Percentiles rank a stretch among this genome's conserved stretches.
phyloP scores from a whole-genome alignment of 1,140 invertebrate species.

The Calephelis nemesis region DNA sequence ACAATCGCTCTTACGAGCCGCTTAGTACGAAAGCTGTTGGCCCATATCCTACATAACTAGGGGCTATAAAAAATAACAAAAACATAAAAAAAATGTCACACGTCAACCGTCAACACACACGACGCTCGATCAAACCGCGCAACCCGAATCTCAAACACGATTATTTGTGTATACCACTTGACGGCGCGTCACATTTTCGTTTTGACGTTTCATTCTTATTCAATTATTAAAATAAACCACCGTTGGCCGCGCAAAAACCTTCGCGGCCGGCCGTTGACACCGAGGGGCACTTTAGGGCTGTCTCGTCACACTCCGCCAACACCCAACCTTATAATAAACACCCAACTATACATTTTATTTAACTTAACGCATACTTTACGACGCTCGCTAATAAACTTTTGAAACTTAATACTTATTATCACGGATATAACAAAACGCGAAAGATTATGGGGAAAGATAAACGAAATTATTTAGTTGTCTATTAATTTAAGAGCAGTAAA shows the following conservation, averaged over 20 bases:
- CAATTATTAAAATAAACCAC: conserved; percentile 76
- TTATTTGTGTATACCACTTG: background rate
- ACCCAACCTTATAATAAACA: conserved; percentile 56
- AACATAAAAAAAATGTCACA: too few species aligned
- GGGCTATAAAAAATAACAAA: too few species aligned
- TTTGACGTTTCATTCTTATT: conserved; percentile 54
- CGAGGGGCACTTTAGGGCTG: conserved; percentile 74
- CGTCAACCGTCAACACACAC: too few species aligned
- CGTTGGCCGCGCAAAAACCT: conserved; percentile 73
- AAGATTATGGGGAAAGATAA: background rate
- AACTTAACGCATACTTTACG: conserved; percentile 17
- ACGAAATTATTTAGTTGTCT: background rate
- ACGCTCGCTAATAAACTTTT: background rate
- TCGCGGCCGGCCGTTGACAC: conserved; percentile 70
- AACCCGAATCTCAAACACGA: background rate
- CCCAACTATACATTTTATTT: conserved; percentile 53
- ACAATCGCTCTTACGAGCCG: too few species aligned
- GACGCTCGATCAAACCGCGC: background rate
- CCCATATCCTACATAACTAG: too few species aligned
- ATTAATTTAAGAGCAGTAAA: too few species aligned
- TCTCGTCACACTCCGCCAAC: conserved; percentile 66
- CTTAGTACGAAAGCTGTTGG: too few species aligned
- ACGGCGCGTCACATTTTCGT: conserved; percentile 17
- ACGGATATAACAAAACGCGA: background rate
- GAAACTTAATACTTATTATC: background rate